Evolutionary conservation across 2,113 vertebrate genomes (phyloP), one percentile per base, ranked within the genome.

Genomic region (Phalacrocorax aristotelis): DNA sequence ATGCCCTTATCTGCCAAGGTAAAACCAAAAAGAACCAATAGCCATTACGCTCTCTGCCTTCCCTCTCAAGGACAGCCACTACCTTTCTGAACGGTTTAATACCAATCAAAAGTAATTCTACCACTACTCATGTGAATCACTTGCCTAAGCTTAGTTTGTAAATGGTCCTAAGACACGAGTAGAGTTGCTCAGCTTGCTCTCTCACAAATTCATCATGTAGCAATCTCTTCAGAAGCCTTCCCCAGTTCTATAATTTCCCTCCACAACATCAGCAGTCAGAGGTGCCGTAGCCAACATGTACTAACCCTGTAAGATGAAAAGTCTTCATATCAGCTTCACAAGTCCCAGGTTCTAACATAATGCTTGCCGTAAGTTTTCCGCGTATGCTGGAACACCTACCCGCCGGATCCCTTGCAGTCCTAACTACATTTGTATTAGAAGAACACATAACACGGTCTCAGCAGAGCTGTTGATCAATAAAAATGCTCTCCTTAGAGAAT

Each of bases 381-480:
- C 6, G 32, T 34, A 22, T 46, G 88, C 82, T 91, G 84, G 88
- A 92, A 95, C 92, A 89, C 94, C 96, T 75, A 48, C 84, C 46
- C 9, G 29, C 40, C 60, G n/a, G 95, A 83, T 75, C 64, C 72
- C 85, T 95, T 2, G 6, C 86, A 64, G 89, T 5, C 95, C 93
- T 55, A 46, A 65, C 94, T 8, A 15, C 46, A 36, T 93, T 89
- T 95, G 93, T 80, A 89, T 87, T 87, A 76, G 92, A 83, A 76
- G 93, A 97, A 93, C 94, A 93, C 89, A 90, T 89, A 93, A 66
- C 71, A 81, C 64, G 18, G 93, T 70, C 97, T 97, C 97, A 40
- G 95, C 96, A 94, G 97, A 93, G 95, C 96, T 70, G 95, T 93
- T 84, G 96, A 97, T 98, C 98, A 97, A 97, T 97, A 97, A 96